Conservation (phyloP, 2,888 invertebrate genomes). For the Macrosoma leucophasiata region DNA sequence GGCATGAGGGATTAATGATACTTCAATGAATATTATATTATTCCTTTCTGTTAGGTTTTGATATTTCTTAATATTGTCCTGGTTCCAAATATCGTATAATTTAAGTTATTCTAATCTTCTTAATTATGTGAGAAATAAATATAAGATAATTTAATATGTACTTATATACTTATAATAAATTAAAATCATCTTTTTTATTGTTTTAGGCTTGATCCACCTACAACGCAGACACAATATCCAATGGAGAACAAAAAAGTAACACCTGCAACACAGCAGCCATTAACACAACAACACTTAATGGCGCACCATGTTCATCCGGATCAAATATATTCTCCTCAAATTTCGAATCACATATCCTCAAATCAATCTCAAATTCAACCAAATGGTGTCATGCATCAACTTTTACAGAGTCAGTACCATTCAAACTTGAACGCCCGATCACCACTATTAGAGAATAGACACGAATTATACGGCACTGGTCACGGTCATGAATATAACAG, state of each 20-base stretch:
- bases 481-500: constrained; percentile 71
- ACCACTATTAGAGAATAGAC: constrained; percentile 72
- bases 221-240: constrained; percentile 74
- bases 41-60: too few species aligned
- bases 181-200: constrained; percentile 32
- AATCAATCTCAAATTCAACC: constrained; percentile 63
- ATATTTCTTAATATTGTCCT: too few species aligned
- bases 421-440: constrained; percentile 67
- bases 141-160: too few species aligned
- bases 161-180: constrained; percentile 10
- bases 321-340: constrained; percentile 65
- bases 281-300: constrained; percentile 63
- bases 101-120: too few species aligned
- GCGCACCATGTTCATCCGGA: constrained; percentile 69
- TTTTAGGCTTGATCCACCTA: constrained; percentile 83
- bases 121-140: too few species aligned
- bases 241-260: constrained; percentile 80
- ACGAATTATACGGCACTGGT: constrained; percentile 73
- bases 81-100: too few species aligned
- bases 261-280: constrained; percentile 74
- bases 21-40: too few species aligned
- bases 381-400: constrained; percentile 75
- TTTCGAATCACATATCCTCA: constrained; percentile 53
- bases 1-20: too few species aligned
- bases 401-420: constrained; percentile 65